Conservation (phyloP, 1,140 invertebrate genomes). For the Heliconius eleuchia region DNA sequence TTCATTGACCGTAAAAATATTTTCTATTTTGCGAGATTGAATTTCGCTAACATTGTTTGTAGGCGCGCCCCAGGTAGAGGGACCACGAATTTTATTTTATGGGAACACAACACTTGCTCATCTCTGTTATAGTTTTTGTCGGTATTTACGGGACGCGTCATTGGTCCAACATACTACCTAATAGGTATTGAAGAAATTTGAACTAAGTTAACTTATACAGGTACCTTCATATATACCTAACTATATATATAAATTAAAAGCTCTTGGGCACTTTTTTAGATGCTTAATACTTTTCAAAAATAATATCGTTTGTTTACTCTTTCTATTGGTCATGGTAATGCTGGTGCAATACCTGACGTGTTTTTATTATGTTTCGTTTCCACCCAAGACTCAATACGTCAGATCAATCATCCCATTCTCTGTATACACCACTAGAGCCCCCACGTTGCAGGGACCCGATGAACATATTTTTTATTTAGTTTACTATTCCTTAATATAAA, state of each 20-base stretch:
- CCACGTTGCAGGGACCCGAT: not conserved
- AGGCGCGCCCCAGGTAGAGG: conserved; percentile 65
- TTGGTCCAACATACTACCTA: conserved; percentile 35
- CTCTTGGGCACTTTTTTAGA: not conserved
- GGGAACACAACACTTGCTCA: conserved; percentile 40
- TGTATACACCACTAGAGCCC: not conserved
- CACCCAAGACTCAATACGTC: not conserved
- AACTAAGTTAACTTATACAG: conserved; percentile 34
- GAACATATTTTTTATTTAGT: not conserved
- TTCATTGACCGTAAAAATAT: conserved; percentile 80
- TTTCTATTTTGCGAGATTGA: conserved; percentile 80
- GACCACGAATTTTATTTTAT: conserved; percentile 66
- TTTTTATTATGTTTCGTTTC: not conserved
- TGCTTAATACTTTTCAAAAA: not conserved
- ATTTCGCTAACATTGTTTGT: conserved; percentile 78
- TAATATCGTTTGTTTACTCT: not conserved
- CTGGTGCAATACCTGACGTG: not conserved
- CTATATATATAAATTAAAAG: not conserved
- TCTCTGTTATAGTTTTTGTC: conserved; percentile 42
- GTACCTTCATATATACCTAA: not conserved
- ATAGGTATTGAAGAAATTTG: conserved; percentile 37
- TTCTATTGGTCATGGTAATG: not conserved
- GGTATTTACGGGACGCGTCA: conserved; percentile 37
- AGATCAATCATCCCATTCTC: conserved; percentile 7
- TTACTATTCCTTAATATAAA: not conserved